phyloP scores from a whole-genome alignment of 2,797 vertebrate genomes.

The Hirundo rustica region DNA sequence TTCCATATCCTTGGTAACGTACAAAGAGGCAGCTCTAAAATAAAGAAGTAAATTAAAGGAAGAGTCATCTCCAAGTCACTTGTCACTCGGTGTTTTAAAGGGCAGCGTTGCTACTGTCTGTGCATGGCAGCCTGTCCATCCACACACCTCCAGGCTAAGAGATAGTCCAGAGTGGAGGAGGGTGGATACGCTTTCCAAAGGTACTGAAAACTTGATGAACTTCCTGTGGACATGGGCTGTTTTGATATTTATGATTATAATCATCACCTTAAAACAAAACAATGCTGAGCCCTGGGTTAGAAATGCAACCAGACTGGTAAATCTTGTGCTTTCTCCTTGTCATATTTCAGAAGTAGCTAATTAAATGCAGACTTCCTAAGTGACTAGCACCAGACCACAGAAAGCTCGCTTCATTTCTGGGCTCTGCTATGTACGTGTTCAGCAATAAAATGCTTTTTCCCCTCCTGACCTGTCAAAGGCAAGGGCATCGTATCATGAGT shows the following conservation, averaged over 20 bases:
- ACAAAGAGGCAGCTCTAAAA: not conserved
- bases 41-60: not conserved
- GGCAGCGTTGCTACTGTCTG: not conserved
- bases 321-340: slow-evolving; percentile 18
- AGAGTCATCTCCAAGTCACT: rapidly evolving
- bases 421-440: slow-evolving; percentile 34
- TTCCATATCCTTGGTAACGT: not conserved
- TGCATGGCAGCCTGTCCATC: not conserved
- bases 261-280: slow-evolving; percentile 1
- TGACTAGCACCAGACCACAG: not conserved
- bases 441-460: slow-evolving; percentile 47
- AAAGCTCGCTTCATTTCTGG: not conserved
- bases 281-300: not conserved
- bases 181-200: not conserved
- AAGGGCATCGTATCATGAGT: slow-evolving; percentile 1
- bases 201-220: not conserved
- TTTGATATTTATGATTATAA: not conserved
- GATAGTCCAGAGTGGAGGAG: not conserved
- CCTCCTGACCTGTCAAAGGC: slow-evolving; percentile 22
- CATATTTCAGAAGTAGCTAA: slow-evolving; percentile 36
- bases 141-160: not conserved
- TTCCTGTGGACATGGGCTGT: not conserved
- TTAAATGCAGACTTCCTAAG: slow-evolving; percentile 48
- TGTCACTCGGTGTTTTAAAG: not conserved
- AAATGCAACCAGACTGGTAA: not conserved